A percentile compares a stretch with the other conserved stretches of the same genome.
Conservation (phyloP, 2,113 vertebrate genomes). For the Syngnathus floridae region DNA sequence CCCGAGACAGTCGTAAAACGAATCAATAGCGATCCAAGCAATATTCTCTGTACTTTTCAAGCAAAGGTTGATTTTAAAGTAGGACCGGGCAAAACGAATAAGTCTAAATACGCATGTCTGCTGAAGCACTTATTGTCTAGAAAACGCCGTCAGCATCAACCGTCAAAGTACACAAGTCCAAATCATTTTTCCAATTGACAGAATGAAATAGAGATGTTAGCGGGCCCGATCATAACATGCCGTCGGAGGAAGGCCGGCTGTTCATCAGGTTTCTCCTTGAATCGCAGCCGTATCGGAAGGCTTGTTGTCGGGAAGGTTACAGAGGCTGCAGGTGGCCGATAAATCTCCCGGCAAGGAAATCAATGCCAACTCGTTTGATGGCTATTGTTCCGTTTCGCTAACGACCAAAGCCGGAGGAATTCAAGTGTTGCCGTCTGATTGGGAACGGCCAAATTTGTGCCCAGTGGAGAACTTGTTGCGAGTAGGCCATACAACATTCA, state of each 20-base stretch:
- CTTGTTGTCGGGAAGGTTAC: slow-evolving; percentile 19
- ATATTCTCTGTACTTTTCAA: background rate
- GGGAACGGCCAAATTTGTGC: background rate
- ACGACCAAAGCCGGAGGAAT: background rate
- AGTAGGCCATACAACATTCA: background rate
- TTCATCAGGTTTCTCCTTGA: slow-evolving; percentile 2
- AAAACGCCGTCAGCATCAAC: background rate
- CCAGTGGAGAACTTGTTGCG: background rate
- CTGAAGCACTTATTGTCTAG: too few species aligned
- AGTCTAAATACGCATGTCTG: too few species aligned
- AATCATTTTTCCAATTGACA: background rate
- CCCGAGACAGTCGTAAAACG: too few species aligned
- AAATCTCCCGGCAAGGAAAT: slow-evolving; percentile 5
- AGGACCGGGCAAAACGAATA: too few species aligned
- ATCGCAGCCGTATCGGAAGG: background rate
- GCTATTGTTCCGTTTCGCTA: background rate
- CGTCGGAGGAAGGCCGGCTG: background rate
- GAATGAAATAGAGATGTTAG: background rate
- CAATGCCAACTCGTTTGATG: background rate
- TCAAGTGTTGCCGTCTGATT: background rate
- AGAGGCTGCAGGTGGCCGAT: slow-evolving; percentile 16
- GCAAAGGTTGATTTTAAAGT: too few species aligned
- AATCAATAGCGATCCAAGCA: too few species aligned
- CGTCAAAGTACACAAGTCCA: background rate
- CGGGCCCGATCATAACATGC: background rate